Evolutionary conservation across 2,888 invertebrate genomes (phyloP), one percentile per base, ranked within the genome.

Genomic region (Lycophotia porphyrea): DNA sequence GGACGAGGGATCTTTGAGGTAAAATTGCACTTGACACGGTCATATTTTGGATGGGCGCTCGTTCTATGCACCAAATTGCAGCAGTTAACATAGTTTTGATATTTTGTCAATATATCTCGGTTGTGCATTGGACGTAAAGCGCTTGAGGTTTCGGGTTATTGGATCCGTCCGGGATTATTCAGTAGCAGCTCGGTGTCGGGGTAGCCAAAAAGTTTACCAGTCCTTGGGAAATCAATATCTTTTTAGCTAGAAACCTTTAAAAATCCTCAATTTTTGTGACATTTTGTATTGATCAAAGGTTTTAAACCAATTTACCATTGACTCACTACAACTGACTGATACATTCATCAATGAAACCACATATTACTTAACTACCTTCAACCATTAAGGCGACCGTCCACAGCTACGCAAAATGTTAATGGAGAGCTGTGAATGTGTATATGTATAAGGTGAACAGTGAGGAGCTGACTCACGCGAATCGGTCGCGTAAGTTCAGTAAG

Each of bases 301-400:
- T 42, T 13, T 42, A 42, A n/a, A n/a, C 27, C 18, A 18, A 39
- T 8, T 44, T 49, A 34, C 15, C 44, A 44, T 27, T 13, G 52
- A 44, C 15, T 52, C 63, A 77, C 63, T 77, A 44, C 18, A 47
- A 58, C n/a, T 55, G 55, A 77, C 73, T 77, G 63, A 55, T 64
- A 73, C 64, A 49, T 77, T 27, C 47, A 58, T 42, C 64, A 73
- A 80, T 80, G 34, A 11, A 55, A 49, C 77, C 80, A 47, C 77
- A 64, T 36, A 27, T 9, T 31, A 36, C 44, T 77, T 27, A 11
- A 44, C 36, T 55, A 36, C 2, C 5, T 15, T 11, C 5, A n/a
- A 2, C 4, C 39, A n/a, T 36, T 27, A 63, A 18, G 39, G 7
- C 39, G 5, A 39, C n/a, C 15, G 8, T n/a, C 39, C 63, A 63